Conservation (phyloP, 2,797 vertebrate genomes). For the Dipus sagitta region DNA sequence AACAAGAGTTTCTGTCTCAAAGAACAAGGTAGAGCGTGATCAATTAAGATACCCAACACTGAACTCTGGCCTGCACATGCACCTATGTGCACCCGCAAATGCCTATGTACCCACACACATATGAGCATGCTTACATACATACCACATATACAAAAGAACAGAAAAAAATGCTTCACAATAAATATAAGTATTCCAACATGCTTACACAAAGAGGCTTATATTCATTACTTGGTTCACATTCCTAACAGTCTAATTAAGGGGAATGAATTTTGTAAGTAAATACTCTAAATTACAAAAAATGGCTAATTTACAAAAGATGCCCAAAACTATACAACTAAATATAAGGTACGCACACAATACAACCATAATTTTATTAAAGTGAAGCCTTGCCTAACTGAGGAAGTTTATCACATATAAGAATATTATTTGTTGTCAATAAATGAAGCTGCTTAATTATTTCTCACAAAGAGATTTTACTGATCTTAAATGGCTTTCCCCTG, state of each 20-base stretch:
- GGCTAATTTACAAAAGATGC: not conserved
- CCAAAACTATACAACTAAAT: conserved; percentile 29
- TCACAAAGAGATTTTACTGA: not conserved
- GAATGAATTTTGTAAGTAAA: conserved; percentile 1
- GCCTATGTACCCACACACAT: too few species aligned
- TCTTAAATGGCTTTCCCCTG: not conserved
- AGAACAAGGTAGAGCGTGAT: too few species aligned
- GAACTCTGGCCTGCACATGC: too few species aligned
- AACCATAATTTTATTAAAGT: not conserved
- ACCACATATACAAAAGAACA: not conserved
- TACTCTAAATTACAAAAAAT: not conserved
- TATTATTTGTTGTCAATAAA: not conserved
- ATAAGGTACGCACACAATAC: not conserved
- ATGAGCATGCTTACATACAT: not conserved
- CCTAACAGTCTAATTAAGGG: not conserved
- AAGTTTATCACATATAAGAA: not conserved
- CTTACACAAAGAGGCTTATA: conserved; percentile 12
- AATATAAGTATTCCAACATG: conserved; percentile 43
- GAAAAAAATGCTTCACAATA: conserved; percentile 22
- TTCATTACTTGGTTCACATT: conserved; percentile 64
- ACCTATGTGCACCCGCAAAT: too few species aligned
- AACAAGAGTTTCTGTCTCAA: too few species aligned
- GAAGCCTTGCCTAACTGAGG: not conserved
- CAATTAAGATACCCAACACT: too few species aligned
- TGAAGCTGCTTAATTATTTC: not conserved